A percentile compares a stretch with the other conserved stretches of the same genome.
Conservation (phyloP, 2,113 vertebrate species). For the Petromus typicus region DNA sequence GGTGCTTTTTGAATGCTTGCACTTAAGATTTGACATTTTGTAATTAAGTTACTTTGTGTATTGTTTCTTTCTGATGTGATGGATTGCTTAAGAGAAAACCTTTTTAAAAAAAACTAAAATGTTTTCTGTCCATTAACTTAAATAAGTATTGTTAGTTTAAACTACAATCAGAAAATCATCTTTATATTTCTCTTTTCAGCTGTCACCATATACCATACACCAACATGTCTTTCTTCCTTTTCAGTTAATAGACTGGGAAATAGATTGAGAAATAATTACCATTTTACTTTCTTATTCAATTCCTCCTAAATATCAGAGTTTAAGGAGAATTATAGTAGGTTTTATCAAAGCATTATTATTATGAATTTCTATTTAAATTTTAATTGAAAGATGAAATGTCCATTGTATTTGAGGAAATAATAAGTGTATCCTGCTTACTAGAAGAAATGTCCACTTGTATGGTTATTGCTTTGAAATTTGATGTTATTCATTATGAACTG, state of each 20-base stretch:
- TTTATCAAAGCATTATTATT: neutral
- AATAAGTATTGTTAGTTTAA: neutral
- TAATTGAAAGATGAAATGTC: conserved; percentile 23
- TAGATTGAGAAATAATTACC: neutral
- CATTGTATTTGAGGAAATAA: neutral
- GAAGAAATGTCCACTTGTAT: neutral
- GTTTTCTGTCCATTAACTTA: neutral
- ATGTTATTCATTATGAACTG: neutral
- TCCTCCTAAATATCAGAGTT: neutral
- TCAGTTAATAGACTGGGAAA: neutral
- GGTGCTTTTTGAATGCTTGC: conserved; percentile 65
- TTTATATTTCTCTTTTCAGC: neutral
- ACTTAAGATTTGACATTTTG: conserved; percentile 70
- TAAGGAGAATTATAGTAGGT: neutral
- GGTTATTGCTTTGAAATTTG: neutral
- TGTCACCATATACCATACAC: neutral
- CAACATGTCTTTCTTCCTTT: neutral
- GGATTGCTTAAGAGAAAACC: neutral
- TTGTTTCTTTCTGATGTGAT: conserved; percentile 42
- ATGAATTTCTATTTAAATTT: neutral
- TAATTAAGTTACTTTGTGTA: conserved; percentile 68
- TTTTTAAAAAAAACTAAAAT: conserved; percentile 39
- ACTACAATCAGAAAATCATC: neutral
- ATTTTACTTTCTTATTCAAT: neutral
- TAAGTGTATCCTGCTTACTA: neutral